Evolutionary conservation across 2,113 vertebrate genomes (phyloP).

Genomic region (Scartelaos histophorus): DNA sequence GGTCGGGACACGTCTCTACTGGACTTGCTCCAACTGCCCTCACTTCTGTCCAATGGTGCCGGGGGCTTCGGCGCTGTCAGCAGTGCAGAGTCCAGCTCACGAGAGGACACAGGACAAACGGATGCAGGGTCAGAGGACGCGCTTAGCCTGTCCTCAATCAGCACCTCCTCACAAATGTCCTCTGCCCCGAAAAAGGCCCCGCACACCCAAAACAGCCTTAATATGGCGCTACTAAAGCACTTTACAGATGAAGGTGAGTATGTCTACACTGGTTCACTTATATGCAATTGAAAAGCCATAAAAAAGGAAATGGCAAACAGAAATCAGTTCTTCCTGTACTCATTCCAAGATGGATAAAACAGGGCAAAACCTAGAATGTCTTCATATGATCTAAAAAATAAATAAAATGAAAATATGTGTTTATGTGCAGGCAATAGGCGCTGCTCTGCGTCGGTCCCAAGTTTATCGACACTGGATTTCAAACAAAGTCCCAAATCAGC

Average conservation of each 20-base stretch:
- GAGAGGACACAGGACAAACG: conserved; percentile 86
- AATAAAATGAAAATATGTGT: neutral
- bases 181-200: conserved; percentile 81
- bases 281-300: neutral
- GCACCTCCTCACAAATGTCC: conserved; percentile 69
- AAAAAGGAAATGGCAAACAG: neutral
- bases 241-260: conserved; percentile 81
- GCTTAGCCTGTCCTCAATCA: conserved; percentile 82
- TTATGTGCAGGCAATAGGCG: conserved; percentile 79
- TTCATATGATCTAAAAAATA: too few species aligned
- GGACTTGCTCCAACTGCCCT: conserved; percentile 54
- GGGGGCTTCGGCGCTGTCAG: conserved; percentile 82
- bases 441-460: conserved; percentile 84
- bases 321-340: too few species aligned
- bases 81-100: conserved; percentile 93
- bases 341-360: too few species aligned
- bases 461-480: conserved; percentile 80
- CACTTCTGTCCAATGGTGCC: conserved; percentile 78
- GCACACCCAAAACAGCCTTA: conserved; percentile 72
- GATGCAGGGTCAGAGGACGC: conserved; percentile 91
- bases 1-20: conserved; percentile 64
- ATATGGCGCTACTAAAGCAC: conserved; percentile 72
- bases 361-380: too few species aligned
- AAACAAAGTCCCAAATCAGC: conserved; percentile 74
- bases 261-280: neutral